Conservation (phyloP, 2,113 vertebrate species). For the Myiopsitta monachus region DNA sequence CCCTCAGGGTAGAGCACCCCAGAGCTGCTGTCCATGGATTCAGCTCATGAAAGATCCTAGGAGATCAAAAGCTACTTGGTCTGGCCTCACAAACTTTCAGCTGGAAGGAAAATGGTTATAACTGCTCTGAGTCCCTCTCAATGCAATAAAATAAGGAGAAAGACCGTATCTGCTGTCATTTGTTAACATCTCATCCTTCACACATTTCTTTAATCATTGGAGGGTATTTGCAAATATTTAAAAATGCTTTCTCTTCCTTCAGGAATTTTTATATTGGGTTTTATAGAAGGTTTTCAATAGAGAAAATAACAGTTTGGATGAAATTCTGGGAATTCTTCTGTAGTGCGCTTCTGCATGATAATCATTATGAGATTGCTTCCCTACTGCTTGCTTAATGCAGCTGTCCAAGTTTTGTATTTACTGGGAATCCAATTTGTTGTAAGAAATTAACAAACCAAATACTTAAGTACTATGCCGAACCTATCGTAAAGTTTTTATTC, state of each 20-base stretch:
- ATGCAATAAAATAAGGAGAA: neutral
- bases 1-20: rapidly evolving
- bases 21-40: neutral
- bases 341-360: conserved; percentile 65
- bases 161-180: neutral
- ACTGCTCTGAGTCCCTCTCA: neutral
- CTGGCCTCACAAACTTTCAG: neutral
- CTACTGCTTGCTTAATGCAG: conserved; percentile 75
- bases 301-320: conserved; percentile 78
- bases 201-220: conserved; percentile 69
- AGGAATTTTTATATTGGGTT: conserved; percentile 75
- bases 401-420: conserved; percentile 77
- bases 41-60: neutral
- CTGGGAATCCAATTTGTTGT: conserved; percentile 77
- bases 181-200: conserved; percentile 38
- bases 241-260: conserved; percentile 69
- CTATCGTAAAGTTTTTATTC: conserved; percentile 76
- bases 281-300: conserved; percentile 77
- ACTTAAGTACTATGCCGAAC: conserved; percentile 69
- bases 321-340: conserved; percentile 78
- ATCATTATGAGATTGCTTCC: conserved; percentile 76
- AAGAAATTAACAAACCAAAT: conserved; percentile 82
- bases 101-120: conserved; percentile 1
- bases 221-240: conserved; percentile 74
- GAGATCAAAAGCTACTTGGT: neutral